Conservation (phyloP, 2,113 vertebrate genomes). For the Semicossyphus pulcher region DNA sequence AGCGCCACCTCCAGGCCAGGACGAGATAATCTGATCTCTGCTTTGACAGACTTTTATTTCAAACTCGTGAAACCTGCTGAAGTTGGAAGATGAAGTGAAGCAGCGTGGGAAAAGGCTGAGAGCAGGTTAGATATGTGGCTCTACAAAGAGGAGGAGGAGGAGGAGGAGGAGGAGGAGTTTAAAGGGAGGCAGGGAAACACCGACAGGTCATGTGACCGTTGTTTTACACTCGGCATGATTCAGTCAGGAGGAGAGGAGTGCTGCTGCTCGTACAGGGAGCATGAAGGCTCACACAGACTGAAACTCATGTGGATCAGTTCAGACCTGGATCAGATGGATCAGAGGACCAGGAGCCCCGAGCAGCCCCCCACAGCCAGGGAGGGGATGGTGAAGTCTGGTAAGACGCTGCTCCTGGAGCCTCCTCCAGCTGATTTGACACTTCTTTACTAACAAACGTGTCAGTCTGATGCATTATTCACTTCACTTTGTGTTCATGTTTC, state of each 20-base stretch:
- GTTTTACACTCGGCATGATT: conserved; percentile 17
- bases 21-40: not conserved
- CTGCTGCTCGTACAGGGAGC: conserved; percentile 8
- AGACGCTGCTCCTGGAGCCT: conserved; percentile 12
- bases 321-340: not conserved
- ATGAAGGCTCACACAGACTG: conserved; percentile 3
- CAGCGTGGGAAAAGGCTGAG: conserved; percentile 27
- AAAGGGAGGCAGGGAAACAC: not conserved
- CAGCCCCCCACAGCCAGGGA: not conserved
- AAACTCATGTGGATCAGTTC: conserved; percentile 3
- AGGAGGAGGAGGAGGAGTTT: not conserved
- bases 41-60: not conserved
- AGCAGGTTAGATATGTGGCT: not conserved
- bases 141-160: not conserved
- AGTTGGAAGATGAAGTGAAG: not conserved
- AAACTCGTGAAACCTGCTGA: not conserved
- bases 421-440: too few relatives aligned
- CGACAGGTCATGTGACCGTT: conserved; percentile 42
- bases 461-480: not conserved
- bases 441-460: not conserved
- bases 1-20: not conserved
- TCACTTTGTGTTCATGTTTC: too few relatives aligned
- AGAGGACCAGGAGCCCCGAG: not conserved
- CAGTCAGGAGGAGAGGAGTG: conserved; percentile 11
- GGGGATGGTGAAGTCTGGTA: conserved; percentile 59